Conservation (phyloP, 2,113 vertebrate species). For the Natator depressus region DNA sequence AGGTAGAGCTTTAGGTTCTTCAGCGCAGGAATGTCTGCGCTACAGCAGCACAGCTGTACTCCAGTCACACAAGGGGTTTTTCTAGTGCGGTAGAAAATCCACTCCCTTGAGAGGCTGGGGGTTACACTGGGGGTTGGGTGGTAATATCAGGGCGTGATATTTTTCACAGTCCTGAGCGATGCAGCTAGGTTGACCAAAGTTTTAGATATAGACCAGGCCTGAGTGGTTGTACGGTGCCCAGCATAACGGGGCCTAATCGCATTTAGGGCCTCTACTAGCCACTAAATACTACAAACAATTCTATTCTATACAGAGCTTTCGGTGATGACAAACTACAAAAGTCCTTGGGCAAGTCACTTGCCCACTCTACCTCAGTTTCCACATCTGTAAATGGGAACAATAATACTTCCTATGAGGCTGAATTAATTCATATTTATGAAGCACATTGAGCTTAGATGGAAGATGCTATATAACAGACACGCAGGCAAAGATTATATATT, state of each 20-base stretch:
- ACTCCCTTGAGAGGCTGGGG: neutral
- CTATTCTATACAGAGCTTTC: neutral
- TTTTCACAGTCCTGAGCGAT: neutral
- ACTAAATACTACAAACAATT: neutral
- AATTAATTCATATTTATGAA: neutral
- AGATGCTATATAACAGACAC: neutral
- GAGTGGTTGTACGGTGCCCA: neutral
- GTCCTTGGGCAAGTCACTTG: neutral
- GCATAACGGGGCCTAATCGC: neutral
- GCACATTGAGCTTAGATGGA: neutral
- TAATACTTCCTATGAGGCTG: neutral
- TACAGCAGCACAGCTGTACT: no score
- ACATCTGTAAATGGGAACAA: neutral
- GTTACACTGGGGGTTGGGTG: no score
- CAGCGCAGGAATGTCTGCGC: neutral
- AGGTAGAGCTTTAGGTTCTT: neutral
- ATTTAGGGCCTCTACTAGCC: neutral
- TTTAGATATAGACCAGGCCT: neutral
- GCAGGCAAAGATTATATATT: fast-evolving
- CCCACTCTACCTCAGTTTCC: no score
- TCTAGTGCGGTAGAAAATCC: neutral
- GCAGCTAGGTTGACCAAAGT: neutral
- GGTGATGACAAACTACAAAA: neutral
- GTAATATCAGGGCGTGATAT: neutral
- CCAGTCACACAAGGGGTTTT: neutral